phyloP scores from a whole-genome alignment of 92 coral and sea anemone genomes.

The Montipora capitata region DNA sequence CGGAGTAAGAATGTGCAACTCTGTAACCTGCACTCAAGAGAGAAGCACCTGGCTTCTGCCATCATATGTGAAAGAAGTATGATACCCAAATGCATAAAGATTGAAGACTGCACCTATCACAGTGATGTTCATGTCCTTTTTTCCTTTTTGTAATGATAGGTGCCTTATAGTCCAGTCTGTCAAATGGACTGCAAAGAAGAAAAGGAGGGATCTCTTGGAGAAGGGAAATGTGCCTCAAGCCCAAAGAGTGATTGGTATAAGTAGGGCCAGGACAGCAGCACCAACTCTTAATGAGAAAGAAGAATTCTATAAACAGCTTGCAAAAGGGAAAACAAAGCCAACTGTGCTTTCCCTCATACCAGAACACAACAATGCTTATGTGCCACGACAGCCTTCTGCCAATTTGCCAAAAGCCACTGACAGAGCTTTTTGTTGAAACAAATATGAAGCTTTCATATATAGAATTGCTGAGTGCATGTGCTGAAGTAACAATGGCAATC shows the following conservation, averaged over 20 bases:
- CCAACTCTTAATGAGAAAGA: not conserved
- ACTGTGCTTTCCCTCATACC: not conserved
- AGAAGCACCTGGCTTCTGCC: slow-evolving; percentile 71
- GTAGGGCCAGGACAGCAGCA: slow-evolving; percentile 2
- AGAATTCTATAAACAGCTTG: slow-evolving; percentile 1
- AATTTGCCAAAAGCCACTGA: slow-evolving; percentile 37
- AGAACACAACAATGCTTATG: not conserved
- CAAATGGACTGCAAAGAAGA: slow-evolving; percentile 66
- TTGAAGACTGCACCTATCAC: not conserved
- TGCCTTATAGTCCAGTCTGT: slow-evolving; percentile 60
- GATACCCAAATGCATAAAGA: not conserved
- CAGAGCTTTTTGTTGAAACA: slow-evolving; percentile 12
- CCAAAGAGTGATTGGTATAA: slow-evolving; percentile 3
- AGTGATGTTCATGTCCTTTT: not conserved
- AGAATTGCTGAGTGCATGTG: slow-evolving; percentile 26
- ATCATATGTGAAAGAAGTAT: slow-evolving; percentile 50
- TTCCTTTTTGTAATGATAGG: slow-evolving; percentile 9
- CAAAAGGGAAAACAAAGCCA: slow-evolving; percentile 1
- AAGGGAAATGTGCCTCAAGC: not conserved
- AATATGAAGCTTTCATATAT: slow-evolving; percentile 23
- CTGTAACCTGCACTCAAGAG: slow-evolving; percentile 58
- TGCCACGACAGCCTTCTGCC: slow-evolving; percentile 13
- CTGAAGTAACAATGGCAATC: slow-evolving; percentile 1
- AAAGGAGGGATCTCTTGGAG: not conserved
- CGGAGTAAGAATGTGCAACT: slow-evolving; percentile 48